Base-by-base conservation (phyloP, 2,888 invertebrate genomes). In the Notodonta dromedarius region DNA sequence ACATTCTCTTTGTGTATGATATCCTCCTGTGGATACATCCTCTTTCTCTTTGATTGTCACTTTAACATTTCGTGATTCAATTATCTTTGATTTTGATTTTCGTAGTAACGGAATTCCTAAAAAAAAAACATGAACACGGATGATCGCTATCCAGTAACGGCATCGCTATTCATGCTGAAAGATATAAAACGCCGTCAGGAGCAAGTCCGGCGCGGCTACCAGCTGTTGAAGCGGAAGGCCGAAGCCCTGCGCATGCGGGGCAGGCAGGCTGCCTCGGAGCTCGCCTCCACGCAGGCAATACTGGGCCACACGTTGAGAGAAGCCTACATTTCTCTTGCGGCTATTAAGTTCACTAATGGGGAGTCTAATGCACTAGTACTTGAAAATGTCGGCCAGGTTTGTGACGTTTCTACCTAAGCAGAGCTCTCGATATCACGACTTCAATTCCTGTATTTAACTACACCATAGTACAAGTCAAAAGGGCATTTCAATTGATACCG, bases 291-390 rank as follows among this genome's bases (percentile, higher is more conserved):
- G 0, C 92, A 93, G 58, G 88, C 84, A 0, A 73, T 90, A 5
- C 67, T 93, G 35, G 88, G 90, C 0, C 90, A 91, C 54, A 87
- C 86, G 0, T 67, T 93, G 46, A 83, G 79, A 60, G 93, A 93
- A 69, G 93, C 93, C 0, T 94, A 91, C 60, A 93, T 94, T 56
- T 87, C 90, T 0, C 70, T 94, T 5, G 94, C 94, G 1, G 92
- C 91, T 16, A 85, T 93, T 3, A 94, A 93, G 66, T 94, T 93
- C 58, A 88, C 90, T 5, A 93, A 93, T 68, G 93, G 93, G 5
- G 92, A 93, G 53, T 91, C 93, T 5, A 91, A 93, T 77, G 92
- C 93, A 5, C 77, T 93, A 71, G 88, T 93, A 7, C 80, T 93
- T 32, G 94, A 93, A 66, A 93, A 90, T 77, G 86, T 93, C 67